Evolutionary conservation across 2,888 invertebrate species (phyloP), one percentile per base, ranked within the genome.

Genomic region (Leucophenga montana): DNA sequence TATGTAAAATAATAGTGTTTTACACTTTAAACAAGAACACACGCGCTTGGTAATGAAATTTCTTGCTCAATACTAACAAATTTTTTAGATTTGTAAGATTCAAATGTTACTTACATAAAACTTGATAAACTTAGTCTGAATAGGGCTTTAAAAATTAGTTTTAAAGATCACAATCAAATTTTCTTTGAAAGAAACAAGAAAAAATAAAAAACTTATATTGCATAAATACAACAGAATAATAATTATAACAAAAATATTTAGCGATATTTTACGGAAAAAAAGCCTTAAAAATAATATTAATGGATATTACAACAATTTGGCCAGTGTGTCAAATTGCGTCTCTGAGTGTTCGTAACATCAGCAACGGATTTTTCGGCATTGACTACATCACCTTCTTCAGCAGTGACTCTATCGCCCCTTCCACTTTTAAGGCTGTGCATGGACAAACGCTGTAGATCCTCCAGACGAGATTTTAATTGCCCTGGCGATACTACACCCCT

Each of bases 401-500:
- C 78, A 75, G 75, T 74, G 72, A 72, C 69, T 71, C 75, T 80
- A 72, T 69, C 67, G 71, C 68, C 71, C n/a, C 48, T 72, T 16
- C 77, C 72, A 44, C 64, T 62, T 44, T 73, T 66, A 31, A 72
- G 67, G 68, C 74, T 77, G 72, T 80, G 76, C 64, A 80, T 54
- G 53, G 85, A 85, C 54, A 80, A 75, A 57, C 84, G 82, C 65
- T 87, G 85, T 20, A 88, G 77, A 67, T 83, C 88, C 84, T 91
- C 92, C 73, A 94, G 83, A 74, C 92, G 89, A 78, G 89, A 91
- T 84, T 92, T 93, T 13, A 94, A 87, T 77, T 92, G 92, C 3
- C 91, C 89, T 0, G 94, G 93, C 0, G 93, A 92, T 0, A 94
- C 92, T 61, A 91, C 90, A 0, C 89, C 86, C 73, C 83, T 81